These are phyloP conservation scores for Caenorhabditis parvicauda DNA, from an alignment of 2,888 invertebrate species.

Conservation along the genomic window DNA sequence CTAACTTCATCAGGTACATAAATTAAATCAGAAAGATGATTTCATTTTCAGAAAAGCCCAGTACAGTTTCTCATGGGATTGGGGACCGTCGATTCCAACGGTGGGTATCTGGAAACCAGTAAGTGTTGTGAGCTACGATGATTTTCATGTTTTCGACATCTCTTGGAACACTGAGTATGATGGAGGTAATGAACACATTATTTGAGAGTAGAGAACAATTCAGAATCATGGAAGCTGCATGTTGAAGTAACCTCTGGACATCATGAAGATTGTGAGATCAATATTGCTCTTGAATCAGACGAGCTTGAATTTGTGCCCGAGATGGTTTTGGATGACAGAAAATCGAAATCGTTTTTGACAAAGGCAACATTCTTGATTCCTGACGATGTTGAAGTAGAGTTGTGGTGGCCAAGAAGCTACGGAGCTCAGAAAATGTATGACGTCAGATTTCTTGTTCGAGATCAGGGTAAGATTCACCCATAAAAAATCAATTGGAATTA, in stretches of 20 bases:
- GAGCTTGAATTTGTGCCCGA: too few species aligned
- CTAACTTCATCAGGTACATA: slow-evolving; percentile 73
- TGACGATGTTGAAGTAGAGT: slow-evolving; percentile 66
- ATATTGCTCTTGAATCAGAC: slow-evolving; percentile 5
- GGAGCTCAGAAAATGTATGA: slow-evolving; percentile 78
- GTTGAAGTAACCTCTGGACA: slow-evolving; percentile 16
- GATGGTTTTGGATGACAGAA: too few species aligned
- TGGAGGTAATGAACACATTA: slow-evolving; percentile 2
- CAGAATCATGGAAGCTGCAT: slow-evolving; percentile 12
- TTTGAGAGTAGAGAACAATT: background rate
- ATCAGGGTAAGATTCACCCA: slow-evolving; percentile 4
- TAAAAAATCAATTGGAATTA: background rate
- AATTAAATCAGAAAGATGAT: background rate
- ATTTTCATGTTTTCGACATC: slow-evolving; percentile 15
- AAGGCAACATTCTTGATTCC: too few species aligned
- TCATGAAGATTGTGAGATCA: slow-evolving; percentile 7
- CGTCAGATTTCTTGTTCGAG: slow-evolving; percentile 13
- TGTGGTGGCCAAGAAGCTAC: slow-evolving; percentile 95
- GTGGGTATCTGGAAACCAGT: slow-evolving; percentile 81
- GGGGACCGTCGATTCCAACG: slow-evolving; percentile 92
- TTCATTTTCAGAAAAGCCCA: slow-evolving; percentile 66
- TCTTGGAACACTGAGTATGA: slow-evolving; percentile 7
- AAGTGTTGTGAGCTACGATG: slow-evolving; percentile 4
- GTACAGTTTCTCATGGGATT: slow-evolving; percentile 91
- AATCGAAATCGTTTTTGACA: too few species aligned